These are phyloP conservation scores for Gobio occitaniae DNA, from an alignment of 2,797 vertebrate genomes.

Conservation along the genomic window DNA sequence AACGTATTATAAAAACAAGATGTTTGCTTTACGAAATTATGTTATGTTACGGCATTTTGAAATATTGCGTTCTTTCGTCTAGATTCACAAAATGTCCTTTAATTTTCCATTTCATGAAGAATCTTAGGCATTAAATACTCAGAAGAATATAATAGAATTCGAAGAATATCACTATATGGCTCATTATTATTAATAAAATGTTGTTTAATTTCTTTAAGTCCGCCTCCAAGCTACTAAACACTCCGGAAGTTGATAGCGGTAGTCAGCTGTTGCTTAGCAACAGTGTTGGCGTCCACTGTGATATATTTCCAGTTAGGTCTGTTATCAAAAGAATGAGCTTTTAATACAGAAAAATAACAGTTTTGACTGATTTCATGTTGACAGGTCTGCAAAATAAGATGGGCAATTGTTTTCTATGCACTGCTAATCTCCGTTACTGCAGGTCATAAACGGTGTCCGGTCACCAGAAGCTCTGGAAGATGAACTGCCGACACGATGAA, in stretches of 20 bases:
- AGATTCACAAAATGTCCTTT: neutral
- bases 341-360: neutral
- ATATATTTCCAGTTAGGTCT: neutral
- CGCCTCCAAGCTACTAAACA: neutral
- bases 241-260: neutral
- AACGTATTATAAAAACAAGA: neutral
- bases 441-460: neutral
- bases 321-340: neutral
- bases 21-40: neutral
- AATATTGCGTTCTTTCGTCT: neutral
- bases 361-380: neutral
- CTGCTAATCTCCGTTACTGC: neutral
- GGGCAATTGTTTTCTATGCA: neutral
- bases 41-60: neutral
- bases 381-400: neutral
- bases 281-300: slow-evolving; percentile 37
- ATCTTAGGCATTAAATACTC: neutral
- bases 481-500: slow-evolving; percentile 70
- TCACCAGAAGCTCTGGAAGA: slow-evolving; percentile 59
- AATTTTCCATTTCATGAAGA: neutral
- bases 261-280: slow-evolving; percentile 70
- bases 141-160: neutral
- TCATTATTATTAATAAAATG: neutral
- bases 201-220: neutral
- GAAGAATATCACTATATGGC: neutral